These are phyloP conservation scores for Cryptocheilus praepositus DNA, from an alignment of 2,888 invertebrate genomes.

Conservation along the genomic window DNA sequence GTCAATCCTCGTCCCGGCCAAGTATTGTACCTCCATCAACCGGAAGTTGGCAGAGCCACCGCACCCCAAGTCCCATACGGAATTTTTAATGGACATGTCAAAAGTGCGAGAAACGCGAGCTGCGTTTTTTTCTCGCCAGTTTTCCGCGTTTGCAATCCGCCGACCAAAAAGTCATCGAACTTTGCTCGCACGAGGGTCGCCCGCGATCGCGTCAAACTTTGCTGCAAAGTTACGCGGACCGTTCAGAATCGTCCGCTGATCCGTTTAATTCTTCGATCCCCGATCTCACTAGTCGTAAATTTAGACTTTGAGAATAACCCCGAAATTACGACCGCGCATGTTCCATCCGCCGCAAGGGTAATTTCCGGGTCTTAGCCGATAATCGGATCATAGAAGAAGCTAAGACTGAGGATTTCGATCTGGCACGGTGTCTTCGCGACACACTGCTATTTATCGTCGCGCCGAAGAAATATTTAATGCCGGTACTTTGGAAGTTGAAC, in stretches of 20 bases:
- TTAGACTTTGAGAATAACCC: background rate
- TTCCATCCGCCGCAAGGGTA: no score
- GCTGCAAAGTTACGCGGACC: slow-evolving; percentile 5
- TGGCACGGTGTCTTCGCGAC: no score
- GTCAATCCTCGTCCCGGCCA: no score
- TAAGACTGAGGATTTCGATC: no score
- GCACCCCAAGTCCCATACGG: background rate
- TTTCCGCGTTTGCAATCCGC: background rate
- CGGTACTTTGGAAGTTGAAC: no score
- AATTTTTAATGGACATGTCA: slow-evolving; percentile 12
- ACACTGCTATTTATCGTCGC: no score
- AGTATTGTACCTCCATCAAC: no score
- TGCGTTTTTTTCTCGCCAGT: no score
- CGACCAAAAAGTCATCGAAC: slow-evolving; percentile 20
- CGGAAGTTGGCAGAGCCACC: no score
- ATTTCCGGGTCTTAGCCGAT: no score
- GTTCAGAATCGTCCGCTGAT: slow-evolving; percentile 31
- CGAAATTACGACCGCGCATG: background rate
- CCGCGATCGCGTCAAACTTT: slow-evolving; percentile 12
- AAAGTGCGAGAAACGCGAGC: background rate
- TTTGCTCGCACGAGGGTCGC: slow-evolving; percentile 1
- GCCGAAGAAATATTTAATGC: no score
- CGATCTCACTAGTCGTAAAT: background rate
- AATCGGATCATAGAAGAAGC: no score
- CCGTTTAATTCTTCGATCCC: slow-evolving; percentile 27